Evolutionary conservation across 2,797 vertebrate species (phyloP).

Genomic region (Sphaeramia orbicularis): DNA sequence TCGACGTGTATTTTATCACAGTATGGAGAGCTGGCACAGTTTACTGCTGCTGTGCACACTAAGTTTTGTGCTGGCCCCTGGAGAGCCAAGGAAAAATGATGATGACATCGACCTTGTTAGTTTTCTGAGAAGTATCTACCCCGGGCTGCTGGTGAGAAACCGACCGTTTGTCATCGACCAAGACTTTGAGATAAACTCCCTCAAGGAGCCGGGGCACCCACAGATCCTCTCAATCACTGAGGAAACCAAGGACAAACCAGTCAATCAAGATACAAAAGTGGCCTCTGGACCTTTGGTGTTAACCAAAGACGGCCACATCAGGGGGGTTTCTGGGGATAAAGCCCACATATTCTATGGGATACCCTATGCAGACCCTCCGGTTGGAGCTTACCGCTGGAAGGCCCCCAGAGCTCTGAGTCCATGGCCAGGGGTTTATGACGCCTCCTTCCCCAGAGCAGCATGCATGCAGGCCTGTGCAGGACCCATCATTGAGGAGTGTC

Average conservation of each 20-base stretch:
- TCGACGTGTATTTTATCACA: conserved; percentile 28
- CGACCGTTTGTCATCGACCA: conserved; percentile 50
- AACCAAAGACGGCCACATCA: conserved; percentile 77
- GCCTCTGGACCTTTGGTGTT: conserved; percentile 71
- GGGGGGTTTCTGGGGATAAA: conserved; percentile 76
- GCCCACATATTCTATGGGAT: conserved; percentile 84
- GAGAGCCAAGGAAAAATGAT: conserved; percentile 44
- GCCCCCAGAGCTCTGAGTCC: conserved; percentile 73
- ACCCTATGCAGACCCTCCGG: conserved; percentile 82
- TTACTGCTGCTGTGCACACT: conserved; percentile 69
- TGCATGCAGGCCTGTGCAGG: conserved; percentile 83
- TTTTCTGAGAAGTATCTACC: conserved; percentile 70
- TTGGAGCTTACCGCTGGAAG: conserved; percentile 82
- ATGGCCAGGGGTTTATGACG: conserved; percentile 78
- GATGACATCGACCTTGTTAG: conserved; percentile 57
- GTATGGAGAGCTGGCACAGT: conserved; percentile 67
- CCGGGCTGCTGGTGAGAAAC: conserved; percentile 49
- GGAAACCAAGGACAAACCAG: conserved; percentile 38
- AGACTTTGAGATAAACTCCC: conserved; percentile 50
- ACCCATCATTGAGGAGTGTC: conserved; percentile 70
- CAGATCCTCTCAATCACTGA: conserved; percentile 29
- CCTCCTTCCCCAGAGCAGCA: conserved; percentile 77
- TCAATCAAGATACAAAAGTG: conserved; percentile 11
- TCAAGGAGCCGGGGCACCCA: conserved; percentile 26
- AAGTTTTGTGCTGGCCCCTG: conserved; percentile 39